phyloP scores from a whole-genome alignment of 2,888 invertebrate genomes.

The Catocala sponsa region DNA sequence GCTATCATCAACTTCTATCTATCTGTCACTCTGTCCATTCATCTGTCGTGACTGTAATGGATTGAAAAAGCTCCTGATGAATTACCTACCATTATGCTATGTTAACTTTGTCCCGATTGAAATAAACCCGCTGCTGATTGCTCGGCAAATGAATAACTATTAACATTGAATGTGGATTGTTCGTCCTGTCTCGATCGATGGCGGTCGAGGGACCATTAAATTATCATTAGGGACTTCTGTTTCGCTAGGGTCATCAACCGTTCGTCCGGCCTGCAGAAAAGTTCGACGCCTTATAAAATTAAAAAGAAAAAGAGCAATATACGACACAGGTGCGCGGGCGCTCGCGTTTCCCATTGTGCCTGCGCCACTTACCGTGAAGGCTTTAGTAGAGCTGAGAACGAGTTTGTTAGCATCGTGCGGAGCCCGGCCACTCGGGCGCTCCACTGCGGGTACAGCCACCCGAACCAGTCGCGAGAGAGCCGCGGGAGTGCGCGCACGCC shows the following conservation, averaged over 20 bases:
- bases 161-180: conserved; percentile 58
- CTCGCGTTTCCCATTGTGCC: conserved; percentile 77
- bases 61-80: conserved; percentile 56
- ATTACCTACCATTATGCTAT: conserved; percentile 57
- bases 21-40: conserved; percentile 59
- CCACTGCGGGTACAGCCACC: not conserved
- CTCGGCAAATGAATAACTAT: conserved; percentile 49
- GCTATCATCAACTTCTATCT: conserved; percentile 52
- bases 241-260: conserved; percentile 76
- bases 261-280: conserved; percentile 69
- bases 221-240: conserved; percentile 52
- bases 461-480: conserved; percentile 63
- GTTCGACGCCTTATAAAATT: conserved; percentile 72
- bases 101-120: conserved; percentile 32
- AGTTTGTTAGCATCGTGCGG: conserved; percentile 55
- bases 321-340: conserved; percentile 82
- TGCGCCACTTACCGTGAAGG: conserved; percentile 63
- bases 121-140: conserved; percentile 45
- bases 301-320: conserved; percentile 68
- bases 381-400: conserved; percentile 60
- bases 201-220: conserved; percentile 52
- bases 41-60: conserved; percentile 59
- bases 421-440: not conserved
- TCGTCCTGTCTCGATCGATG: conserved; percentile 32
- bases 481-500: conserved; percentile 49